Evolutionary conservation across 2,888 invertebrate species (phyloP), one percentile per base, ranked within the genome.

Genomic region (Trichogramma evanescens): DNA sequence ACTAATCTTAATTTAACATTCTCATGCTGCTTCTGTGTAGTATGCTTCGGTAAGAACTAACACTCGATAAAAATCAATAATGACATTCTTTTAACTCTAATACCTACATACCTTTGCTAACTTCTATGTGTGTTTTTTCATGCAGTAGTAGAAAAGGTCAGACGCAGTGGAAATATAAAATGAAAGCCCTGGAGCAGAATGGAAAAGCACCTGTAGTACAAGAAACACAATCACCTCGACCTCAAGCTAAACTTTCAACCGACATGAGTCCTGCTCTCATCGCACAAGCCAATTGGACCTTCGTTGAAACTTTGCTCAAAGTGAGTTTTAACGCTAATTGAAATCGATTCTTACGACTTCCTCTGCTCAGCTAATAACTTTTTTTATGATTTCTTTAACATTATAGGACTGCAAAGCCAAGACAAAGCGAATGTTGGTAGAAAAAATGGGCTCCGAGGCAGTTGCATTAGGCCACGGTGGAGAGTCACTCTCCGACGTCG

Each of bases 381-480:
- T 55, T 38, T 38, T 10, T 38, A 46, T 40, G 26, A 26, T 26
- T 26, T 26, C 3, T 26, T 26, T 26, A 2, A 26, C 26, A 26
- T 26, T 52, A 3, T 59, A 93, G 91, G 93, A 93, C 78, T 92
- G 92, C 70, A 93, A 93, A 81, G 87, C 88, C 56, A 91, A 96
- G 84, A 99, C 98, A 1, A 99, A 99, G 80, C 84, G 97, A 67
- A 97, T 99, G 95, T 82, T 99, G 44, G 87, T 99, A n/a, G 96
- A 97, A 73, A 99, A 99, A 82, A 91, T 99, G 90, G 98, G 98
- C 1, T 90, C 89, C 4, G 99, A 99, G 82, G 98, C 97, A 7
- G 90, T 93, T 2, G 95, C 95, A 54, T 80, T 98, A 64, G 96
- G 96, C 9, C 90, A 96, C 66, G 89, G 89, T 48, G 89, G 89